Evolutionary conservation across 2,888 invertebrate species (phyloP).

Genomic region (Tipula confusa): DNA sequence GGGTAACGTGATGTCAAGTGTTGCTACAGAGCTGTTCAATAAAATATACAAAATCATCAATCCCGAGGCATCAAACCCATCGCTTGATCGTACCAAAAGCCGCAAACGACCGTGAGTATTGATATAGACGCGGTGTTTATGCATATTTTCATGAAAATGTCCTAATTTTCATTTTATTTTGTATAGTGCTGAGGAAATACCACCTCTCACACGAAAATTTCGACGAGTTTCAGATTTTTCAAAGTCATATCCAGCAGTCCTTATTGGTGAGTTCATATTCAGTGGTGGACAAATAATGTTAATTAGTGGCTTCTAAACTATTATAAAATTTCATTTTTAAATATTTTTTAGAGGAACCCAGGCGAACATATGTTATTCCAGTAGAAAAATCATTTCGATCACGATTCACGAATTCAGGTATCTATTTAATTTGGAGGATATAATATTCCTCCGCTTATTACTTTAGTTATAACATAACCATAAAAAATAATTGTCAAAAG

Average conservation of each 20-base stretch:
- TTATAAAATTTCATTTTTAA: neutral
- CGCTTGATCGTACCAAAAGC: neutral
- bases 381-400: conserved; percentile 21
- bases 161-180: neutral
- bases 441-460: neutral
- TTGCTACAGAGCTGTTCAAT: neutral
- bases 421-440: neutral
- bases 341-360: neutral
- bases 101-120: conserved; percentile 28
- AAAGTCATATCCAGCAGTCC: neutral
- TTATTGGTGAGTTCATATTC: neutral
- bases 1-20: conserved; percentile 30
- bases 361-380: conserved; percentile 4
- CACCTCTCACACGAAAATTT: neutral
- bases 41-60: conserved; percentile 7
- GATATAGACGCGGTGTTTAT: neutral
- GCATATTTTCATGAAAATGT: neutral
- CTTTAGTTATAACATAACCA: neutral
- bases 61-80: neutral
- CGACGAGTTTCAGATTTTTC: conserved; percentile 1
- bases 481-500: neutral
- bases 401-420: neutral
- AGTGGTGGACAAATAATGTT: conserved; percentile 13
- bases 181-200: neutral
- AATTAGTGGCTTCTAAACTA: too few relatives aligned